Conservation (phyloP, 2,888 invertebrate genomes). For the Sabatieria punctata region DNA sequence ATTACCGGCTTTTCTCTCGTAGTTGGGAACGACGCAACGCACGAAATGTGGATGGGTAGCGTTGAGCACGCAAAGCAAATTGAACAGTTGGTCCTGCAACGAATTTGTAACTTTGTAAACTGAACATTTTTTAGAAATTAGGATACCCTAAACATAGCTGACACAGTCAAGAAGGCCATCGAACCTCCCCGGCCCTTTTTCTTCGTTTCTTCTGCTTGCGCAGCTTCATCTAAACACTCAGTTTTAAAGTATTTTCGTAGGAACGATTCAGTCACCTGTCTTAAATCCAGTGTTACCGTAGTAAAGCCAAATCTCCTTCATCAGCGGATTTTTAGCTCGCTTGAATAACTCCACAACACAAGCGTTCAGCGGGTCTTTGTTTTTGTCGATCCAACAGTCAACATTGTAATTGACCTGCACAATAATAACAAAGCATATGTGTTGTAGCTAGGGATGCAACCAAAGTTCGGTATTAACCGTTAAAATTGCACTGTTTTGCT, state of each 20-base stretch:
- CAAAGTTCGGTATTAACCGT: no score
- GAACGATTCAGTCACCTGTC: no score
- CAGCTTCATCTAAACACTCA: no score
- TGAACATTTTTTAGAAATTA: no score
- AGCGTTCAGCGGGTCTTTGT: constrained; percentile 21
- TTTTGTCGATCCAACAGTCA: constrained; percentile 38
- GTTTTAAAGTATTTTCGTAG: background rate
- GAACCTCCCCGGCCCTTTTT: no score
- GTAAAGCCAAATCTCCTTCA: background rate
- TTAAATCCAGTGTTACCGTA: background rate
- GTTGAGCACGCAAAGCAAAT: constrained; percentile 24
- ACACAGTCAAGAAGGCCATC: no score
- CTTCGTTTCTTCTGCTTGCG: no score
- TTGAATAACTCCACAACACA: background rate
- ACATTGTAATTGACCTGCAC: constrained; percentile 35
- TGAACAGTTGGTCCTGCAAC: constrained; percentile 22
- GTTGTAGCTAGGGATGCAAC: no score
- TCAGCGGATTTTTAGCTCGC: background rate
- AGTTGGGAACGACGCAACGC: constrained; percentile 32
- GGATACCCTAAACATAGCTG: no score
- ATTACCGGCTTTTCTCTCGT: constrained; percentile 19
- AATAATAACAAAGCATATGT: no score
- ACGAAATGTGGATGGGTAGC: constrained; percentile 27
- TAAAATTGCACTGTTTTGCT: no score
- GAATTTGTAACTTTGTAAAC: no score